A percentile compares a stretch with the other conserved stretches of the same genome.
Conservation (phyloP, 2,888 invertebrate species). For the Hirtodrosophila cameraria region DNA sequence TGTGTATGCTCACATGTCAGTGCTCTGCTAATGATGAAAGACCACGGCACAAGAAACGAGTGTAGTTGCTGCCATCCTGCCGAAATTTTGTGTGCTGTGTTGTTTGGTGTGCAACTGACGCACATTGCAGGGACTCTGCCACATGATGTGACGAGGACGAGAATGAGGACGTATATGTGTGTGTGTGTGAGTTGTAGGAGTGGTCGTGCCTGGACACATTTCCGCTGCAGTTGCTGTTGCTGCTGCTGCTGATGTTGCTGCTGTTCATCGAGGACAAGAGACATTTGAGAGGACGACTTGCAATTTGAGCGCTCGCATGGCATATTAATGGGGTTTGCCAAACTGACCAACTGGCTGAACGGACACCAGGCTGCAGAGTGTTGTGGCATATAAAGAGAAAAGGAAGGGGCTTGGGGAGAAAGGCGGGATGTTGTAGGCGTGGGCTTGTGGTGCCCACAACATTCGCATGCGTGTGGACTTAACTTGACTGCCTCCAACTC, state of each 20-base stretch:
- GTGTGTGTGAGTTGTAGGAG: slow-evolving; percentile 37
- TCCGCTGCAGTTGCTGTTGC: slow-evolving; percentile 65
- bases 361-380: slow-evolving; percentile 20
- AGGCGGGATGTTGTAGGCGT: not conserved
- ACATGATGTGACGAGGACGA: slow-evolving; percentile 38
- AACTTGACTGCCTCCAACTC: slow-evolving; percentile 15
- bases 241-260: slow-evolving; percentile 26
- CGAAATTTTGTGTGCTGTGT: slow-evolving; percentile 59
- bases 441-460: slow-evolving; percentile 31
- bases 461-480: slow-evolving; percentile 62
- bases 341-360: slow-evolving; percentile 51
- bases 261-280: slow-evolving; percentile 45
- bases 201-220: slow-evolving; percentile 62
- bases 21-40: slow-evolving; percentile 67
- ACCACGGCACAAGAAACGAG: slow-evolving; percentile 65
- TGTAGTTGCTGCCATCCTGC: slow-evolving; percentile 60
- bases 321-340: slow-evolving; percentile 67
- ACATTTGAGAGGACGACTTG: slow-evolving; percentile 64
- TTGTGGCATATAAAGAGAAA: no score
- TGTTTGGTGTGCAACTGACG: slow-evolving; percentile 65
- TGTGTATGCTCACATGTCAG: slow-evolving; percentile 26
- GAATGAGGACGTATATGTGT: slow-evolving; percentile 18
- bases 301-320: slow-evolving; percentile 75
- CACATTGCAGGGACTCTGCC: slow-evolving; percentile 51
- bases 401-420: not conserved